A percentile compares a stretch with the other conserved stretches of the same genome.
Evolutionary conservation across 2,797 vertebrate species (phyloP).

Genomic region (Xenopus petersii): DNA sequence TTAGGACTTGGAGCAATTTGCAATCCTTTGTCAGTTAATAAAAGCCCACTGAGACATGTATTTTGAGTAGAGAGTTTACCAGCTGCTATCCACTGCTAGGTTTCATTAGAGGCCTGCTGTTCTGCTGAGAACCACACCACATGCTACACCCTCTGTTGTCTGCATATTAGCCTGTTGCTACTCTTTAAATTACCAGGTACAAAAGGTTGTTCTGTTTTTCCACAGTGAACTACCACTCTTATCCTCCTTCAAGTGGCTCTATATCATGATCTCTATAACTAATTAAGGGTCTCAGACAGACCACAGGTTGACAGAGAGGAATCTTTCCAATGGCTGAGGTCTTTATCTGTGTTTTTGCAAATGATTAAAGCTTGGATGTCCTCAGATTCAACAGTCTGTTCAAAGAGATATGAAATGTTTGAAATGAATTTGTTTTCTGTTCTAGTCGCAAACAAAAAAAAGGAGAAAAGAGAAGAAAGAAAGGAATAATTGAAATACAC

Average conservation of each 20-base stretch:
- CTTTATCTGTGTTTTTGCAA: slow-evolving; percentile 42
- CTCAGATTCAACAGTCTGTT: slow-evolving; percentile 44
- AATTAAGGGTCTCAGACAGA: slow-evolving; percentile 70
- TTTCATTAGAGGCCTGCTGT: slow-evolving; percentile 95
- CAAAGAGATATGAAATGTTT: slow-evolving; percentile 46
- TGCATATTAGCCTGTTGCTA: slow-evolving; percentile 76
- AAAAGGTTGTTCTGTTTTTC: slow-evolving; percentile 73
- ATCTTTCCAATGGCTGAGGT: slow-evolving; percentile 56
- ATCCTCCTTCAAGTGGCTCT: slow-evolving; percentile 66
- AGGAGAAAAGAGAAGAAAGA: neutral
- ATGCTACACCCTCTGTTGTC: slow-evolving; percentile 83
- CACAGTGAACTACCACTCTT: slow-evolving; percentile 66
- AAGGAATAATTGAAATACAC: slow-evolving; percentile 15
- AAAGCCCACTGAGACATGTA: slow-evolving; percentile 85
- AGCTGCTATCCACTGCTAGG: slow-evolving; percentile 96
- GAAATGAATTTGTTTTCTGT: slow-evolving; percentile 21
- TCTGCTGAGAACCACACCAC: slow-evolving; percentile 97
- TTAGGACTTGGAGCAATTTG: slow-evolving; percentile 95
- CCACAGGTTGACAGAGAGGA: slow-evolving; percentile 69
- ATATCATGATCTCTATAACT: slow-evolving; percentile 77
- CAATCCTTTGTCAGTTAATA: slow-evolving; percentile 96
- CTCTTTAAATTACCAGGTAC: slow-evolving; percentile 78
- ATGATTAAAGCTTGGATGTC: slow-evolving; percentile 55
- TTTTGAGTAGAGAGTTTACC: slow-evolving; percentile 94
- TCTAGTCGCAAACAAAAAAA: slow-evolving; percentile 14